Evolutionary conservation across 2,888 invertebrate genomes (phyloP).

Genomic region (Calameuta idolon): DNA sequence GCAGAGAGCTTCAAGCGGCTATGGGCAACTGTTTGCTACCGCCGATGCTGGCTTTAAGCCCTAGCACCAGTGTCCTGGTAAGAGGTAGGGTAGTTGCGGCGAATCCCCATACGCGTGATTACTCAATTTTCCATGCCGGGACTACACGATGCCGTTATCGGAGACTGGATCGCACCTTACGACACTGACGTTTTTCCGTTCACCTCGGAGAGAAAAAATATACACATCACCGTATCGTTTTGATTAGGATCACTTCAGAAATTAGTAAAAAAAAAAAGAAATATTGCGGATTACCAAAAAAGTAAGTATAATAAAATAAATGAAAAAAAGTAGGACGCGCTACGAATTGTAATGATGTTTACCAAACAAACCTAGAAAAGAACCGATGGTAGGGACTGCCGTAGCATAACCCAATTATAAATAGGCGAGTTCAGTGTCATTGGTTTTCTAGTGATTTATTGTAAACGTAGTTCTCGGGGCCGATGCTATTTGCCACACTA

Average conservation of each 20-base stretch:
- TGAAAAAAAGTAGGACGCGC: slow-evolving; percentile 20
- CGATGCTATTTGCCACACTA: not conserved
- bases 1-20: not conserved
- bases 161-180: not conserved
- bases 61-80: slow-evolving; percentile 4
- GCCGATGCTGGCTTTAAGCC: not conserved
- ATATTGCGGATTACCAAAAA: not conserved
- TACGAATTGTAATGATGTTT: not conserved
- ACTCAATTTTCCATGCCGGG: slow-evolving; percentile 3
- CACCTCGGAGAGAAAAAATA: not conserved
- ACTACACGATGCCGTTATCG: not conserved
- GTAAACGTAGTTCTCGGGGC: not conserved
- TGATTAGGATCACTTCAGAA: not conserved
- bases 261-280: not conserved
- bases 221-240: not conserved
- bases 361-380: slow-evolving; percentile 6
- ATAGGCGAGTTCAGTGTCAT: slow-evolving; percentile 15
- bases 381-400: not conserved
- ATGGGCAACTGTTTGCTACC: not conserved
- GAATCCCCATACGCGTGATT: not conserved
- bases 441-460: not conserved
- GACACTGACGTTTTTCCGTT: not conserved
- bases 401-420: not conserved
- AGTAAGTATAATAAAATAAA: slow-evolving; percentile 2
- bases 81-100: not conserved